A percentile compares a stretch with the other conserved stretches of the same genome.
These are phyloP conservation scores for Stylophora pistillata DNA, from an alignment of 64 coral and sea anemone species.

Conservation along the genomic window DNA sequence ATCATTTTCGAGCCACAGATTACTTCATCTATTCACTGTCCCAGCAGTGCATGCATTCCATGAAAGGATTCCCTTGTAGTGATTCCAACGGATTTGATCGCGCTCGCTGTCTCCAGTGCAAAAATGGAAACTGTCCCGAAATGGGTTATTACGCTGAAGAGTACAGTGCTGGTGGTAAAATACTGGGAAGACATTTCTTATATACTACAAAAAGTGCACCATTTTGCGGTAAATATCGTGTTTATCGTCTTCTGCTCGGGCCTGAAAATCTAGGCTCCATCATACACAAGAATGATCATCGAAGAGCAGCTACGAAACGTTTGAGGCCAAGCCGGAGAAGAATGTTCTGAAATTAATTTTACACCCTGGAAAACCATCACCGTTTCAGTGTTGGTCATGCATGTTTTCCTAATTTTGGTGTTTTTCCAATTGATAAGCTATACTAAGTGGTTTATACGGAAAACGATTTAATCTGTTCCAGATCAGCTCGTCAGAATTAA, in stretches of 20 bases:
- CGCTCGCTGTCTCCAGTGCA: constrained; percentile 66
- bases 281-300: no score
- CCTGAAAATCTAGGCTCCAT: not conserved
- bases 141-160: constrained; percentile 63
- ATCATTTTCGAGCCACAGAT: constrained; percentile 68
- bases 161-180: not conserved
- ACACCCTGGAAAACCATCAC: no score
- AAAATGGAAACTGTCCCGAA: constrained; percentile 26
- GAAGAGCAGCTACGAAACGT: no score
- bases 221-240: constrained; percentile 62
- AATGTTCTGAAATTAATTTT: no score
- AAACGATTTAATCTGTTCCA: no score
- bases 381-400: no score
- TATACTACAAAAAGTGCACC: constrained; percentile 50
- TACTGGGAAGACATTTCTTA: constrained; percentile 60
- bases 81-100: constrained; percentile 71
- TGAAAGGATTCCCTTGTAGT: constrained; percentile 71
- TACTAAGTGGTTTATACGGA: no score
- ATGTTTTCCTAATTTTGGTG: no score
- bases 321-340: no score
- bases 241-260: not conserved
- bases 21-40: constrained; percentile 66
- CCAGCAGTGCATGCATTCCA: constrained; percentile 26
- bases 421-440: no score
- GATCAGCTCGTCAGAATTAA: no score